Base-by-base conservation (phyloP, 2,888 invertebrate species). In the Brenthis daphne region DNA sequence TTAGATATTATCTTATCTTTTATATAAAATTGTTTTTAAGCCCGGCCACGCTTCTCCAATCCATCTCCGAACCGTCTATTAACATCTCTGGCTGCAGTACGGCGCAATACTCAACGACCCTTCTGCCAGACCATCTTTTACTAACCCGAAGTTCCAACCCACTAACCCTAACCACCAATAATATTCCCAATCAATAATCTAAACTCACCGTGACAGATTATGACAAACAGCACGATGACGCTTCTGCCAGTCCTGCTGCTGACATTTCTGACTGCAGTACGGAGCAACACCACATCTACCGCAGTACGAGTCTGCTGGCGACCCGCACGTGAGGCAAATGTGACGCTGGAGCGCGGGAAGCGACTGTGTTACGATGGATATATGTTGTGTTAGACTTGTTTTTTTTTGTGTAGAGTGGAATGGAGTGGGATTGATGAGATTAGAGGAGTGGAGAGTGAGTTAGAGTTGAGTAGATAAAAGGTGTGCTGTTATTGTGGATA, bases 261-360 rank as follows among this genome's bases (percentile, higher is more conserved):
- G 91, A 76, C 91, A 91, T 0, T 43, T 56, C 61, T 65, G 33
- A 51, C 82, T 78, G 80, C 91, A 91, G 84, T 90, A 91, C 1
- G 90, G 90, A 55, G 89, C 85, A 64, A 89, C 76, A 24, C 81
- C 83, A 76, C 91, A 92, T 0, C 84, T 78, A 0, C 82, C 77
- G 78, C 91, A 92, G 83, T 71, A 86, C 55, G 77, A 14, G 63
- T 84, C 84, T 0, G 89, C 85, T 0, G 64, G 57, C 3, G 64
- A 67, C 43, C 83, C 85, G 80, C 91, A 92, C 14, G 64, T 70
- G 54, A 91, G 83, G 80, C 91, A 91, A 29, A 68, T 65, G 47
- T 75, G 78, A 76, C 76, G 82, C 85, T 85, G 88, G 67, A 88
- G 87, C 76, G 78, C 85, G 78, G 90, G 90, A 77, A 85, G 75